Evolutionary conservation across 2,797 vertebrate species (phyloP), one percentile per base, ranked within the genome.

Genomic region (Triplophysa bombifrons): DNA sequence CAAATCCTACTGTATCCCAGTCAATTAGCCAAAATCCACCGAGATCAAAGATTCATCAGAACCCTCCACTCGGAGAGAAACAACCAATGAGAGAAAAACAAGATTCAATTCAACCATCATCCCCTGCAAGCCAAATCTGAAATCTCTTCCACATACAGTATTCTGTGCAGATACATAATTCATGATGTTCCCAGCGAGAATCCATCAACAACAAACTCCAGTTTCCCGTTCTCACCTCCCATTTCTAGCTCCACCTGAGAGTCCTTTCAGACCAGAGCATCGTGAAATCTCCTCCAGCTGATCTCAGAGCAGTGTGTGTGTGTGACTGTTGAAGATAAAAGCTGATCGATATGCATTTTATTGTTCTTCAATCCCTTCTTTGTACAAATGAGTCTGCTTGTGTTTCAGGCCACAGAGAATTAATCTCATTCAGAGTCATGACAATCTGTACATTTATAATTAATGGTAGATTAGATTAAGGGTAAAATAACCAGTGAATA

Each of bases 91-190:
- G 44, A 51, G 48, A 13, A 20, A 12, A 66, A 65, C 3, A 20
- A 16, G 68, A 53, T 56, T 73, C 9, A 58, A 25, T 19, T 19
- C 13, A 27, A 27, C 14, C 14, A 14, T 20, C n/a, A 38, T 66
- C 74, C 19, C 50, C 64, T 76, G 38, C 53, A 69, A 34, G 66
- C 3, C 25, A 48, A 30, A 76, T 16, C 75, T 22, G 19, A 58
- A 48, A 44, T 46, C 17, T 56, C 16, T 30, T 69, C 12, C 14
- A 44, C 22, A 41, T 60, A 16, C 20, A 69, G 30, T 69, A 46
- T 77, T 69, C 65, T 48, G 20, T 30, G 51, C 16, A 66, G 71
- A 82, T 48, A 53, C 55, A 78, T 51, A 63, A 56, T 70, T 82
- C 67, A 82, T 55, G 38, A 22, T 51, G 65, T 20, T 56, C 68